Conservation (phyloP, 2,797 vertebrate genomes). For the Acanthis flammea region DNA sequence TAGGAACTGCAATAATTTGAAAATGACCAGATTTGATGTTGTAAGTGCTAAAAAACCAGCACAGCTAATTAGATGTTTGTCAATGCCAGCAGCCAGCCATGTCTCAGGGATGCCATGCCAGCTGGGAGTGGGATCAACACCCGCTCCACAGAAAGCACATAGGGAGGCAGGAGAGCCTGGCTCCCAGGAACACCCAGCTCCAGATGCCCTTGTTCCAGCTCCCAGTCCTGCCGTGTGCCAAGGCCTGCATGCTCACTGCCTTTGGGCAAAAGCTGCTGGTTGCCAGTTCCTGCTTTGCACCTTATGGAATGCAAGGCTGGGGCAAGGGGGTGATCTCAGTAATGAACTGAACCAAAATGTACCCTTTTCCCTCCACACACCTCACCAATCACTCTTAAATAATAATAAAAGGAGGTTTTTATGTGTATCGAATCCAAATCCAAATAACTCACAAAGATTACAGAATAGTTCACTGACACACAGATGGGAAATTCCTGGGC, state of each 20-base stretch:
- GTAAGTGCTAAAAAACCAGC: not conserved
- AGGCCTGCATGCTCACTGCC: not conserved
- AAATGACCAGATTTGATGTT: not conserved
- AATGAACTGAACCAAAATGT: not conserved
- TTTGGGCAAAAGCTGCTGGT: not conserved
- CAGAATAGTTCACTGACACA: slow-evolving; percentile 5
- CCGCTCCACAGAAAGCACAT: fast-evolving
- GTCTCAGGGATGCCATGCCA: not conserved
- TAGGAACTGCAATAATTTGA: not conserved
- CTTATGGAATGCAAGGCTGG: not conserved
- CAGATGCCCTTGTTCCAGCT: not conserved
- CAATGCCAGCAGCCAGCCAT: not conserved
- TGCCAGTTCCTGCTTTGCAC: not conserved
- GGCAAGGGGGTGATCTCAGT: not conserved
- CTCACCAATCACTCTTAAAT: slow-evolving; percentile 41
- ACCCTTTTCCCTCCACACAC: not conserved
- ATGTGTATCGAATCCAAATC: not conserved
- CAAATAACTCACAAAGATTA: slow-evolving; percentile 20
- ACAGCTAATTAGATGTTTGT: not conserved
- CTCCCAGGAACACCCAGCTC: not conserved
- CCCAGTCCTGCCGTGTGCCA: not conserved
- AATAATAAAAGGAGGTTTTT: slow-evolving; percentile 15
- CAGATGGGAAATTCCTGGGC: not conserved
- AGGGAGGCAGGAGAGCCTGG: not conserved
- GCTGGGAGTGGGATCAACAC: fast-evolving